phyloP scores from a whole-genome alignment of 2,797 vertebrate genomes.

The Microhierax caerulescens region DNA sequence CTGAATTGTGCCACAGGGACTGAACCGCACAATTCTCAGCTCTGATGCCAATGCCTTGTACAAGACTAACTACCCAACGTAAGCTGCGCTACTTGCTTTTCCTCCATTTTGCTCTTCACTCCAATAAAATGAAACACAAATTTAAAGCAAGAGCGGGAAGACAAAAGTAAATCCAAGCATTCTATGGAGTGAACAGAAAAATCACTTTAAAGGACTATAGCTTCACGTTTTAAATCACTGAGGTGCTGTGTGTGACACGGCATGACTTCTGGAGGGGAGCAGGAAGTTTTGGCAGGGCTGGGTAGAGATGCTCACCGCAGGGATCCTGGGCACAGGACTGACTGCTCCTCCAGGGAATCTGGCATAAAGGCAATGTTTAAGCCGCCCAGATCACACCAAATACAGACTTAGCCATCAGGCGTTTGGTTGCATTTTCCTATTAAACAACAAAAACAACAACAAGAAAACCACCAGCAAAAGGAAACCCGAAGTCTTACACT shows the following conservation, averaged over 20 bases:
- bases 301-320: too few relatives aligned
- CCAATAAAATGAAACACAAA: neutral
- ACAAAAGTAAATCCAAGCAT: neutral
- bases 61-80: neutral
- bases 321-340: neutral
- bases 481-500: neutral
- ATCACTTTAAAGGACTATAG: neutral
- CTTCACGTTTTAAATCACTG: neutral
- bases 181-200: neutral
- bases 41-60: neutral
- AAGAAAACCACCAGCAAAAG: neutral
- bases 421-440: neutral
- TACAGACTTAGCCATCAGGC: neutral
- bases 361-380: neutral
- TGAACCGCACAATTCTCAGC: neutral
- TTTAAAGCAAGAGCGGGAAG: neutral
- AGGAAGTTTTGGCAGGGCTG: neutral
- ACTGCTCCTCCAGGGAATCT: neutral
- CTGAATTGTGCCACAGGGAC: neutral
- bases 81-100: neutral
- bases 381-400: neutral
- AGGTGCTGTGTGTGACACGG: accelerated
- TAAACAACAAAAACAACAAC: neutral
- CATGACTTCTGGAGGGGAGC: neutral
- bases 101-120: neutral